A percentile compares a stretch with the other conserved stretches of the same genome.
Conservation (phyloP, 2,113 vertebrate species). For the Mobula hypostoma region DNA sequence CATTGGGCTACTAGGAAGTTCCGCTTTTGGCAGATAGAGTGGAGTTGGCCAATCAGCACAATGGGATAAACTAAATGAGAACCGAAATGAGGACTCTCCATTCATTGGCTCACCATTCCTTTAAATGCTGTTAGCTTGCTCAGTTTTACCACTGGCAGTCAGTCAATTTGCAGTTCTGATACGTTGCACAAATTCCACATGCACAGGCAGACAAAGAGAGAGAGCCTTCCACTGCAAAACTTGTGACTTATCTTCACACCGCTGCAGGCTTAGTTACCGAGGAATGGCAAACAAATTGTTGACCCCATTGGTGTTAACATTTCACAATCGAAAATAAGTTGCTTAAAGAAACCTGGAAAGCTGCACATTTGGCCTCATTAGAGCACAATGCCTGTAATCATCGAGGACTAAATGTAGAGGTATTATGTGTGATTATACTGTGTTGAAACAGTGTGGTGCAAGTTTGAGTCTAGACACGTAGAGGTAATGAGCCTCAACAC, state of each 20-base stretch:
- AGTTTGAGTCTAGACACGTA: constrained; percentile 15
- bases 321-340: background rate
- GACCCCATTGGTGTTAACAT: background rate
- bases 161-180: background rate
- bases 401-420: background rate
- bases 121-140: constrained; percentile 2
- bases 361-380: background rate
- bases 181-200: background rate
- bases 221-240: background rate
- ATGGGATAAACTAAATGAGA: background rate
- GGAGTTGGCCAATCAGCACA: background rate
- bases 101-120: background rate
- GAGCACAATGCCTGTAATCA: constrained; percentile 23
- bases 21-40: too few relatives aligned
- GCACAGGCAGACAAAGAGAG: background rate
- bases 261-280: background rate
- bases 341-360: background rate
- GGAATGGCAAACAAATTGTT: background rate
- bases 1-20: too few relatives aligned
- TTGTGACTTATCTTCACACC: background rate
- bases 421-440: constrained; percentile 22
- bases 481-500: constrained; percentile 6
- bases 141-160: background rate
- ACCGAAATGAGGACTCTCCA: background rate
- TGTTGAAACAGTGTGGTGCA: background rate